Base-by-base conservation (phyloP, 2,797 vertebrate species). In the Sphenodon punctatus region DNA sequence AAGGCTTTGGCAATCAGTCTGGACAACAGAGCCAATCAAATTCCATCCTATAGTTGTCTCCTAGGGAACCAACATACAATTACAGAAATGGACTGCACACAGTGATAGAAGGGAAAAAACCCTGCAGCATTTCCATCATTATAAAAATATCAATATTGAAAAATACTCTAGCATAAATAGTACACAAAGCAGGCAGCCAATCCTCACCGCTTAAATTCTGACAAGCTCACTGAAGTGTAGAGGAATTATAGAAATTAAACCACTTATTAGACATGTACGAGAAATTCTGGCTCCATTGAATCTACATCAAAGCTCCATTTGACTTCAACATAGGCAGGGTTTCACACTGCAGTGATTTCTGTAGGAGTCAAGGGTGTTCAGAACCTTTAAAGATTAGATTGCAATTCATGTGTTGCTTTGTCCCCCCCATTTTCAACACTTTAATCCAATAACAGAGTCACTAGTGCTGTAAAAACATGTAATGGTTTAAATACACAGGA, bases 41-140 rank as follows among this genome's bases (percentile, higher is more conserved):
- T 41, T 88, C 78, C 59, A 60, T 30, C 42, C 51, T 61, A 6
- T 19, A 68, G 56, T 34, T 45, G 8, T 64, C 91, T 80, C 86
- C 45, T 58, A 75, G 69, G 75, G 59, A 89, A 63, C 15, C 2
- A 78, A 41, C 3, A 4, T 20, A 10, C 58, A 11, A 17, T 39
- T 61, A 15, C 53, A 72, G 48, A 85, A 76, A 38, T 2, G 66
- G 23, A 66, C 67, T 5, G 6, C 22, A 70, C 76, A 36, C 14
- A 84, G 60, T 64, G 15, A 30, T 56, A 67, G 74, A 59, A 63
- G 30, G 43, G 16, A 4, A 32, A 45, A 72, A 34, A 16, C 2
- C 20, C 53, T 82, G 27, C 48, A 81, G 49, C 49, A 34, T 43
- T 80, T 67, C 55, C 66, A 43, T 36, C 46, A 83, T 61, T 71